These are phyloP conservation scores for Plectropomus leopardus DNA, from an alignment of 2,113 vertebrate genomes.

Conservation along the genomic window DNA sequence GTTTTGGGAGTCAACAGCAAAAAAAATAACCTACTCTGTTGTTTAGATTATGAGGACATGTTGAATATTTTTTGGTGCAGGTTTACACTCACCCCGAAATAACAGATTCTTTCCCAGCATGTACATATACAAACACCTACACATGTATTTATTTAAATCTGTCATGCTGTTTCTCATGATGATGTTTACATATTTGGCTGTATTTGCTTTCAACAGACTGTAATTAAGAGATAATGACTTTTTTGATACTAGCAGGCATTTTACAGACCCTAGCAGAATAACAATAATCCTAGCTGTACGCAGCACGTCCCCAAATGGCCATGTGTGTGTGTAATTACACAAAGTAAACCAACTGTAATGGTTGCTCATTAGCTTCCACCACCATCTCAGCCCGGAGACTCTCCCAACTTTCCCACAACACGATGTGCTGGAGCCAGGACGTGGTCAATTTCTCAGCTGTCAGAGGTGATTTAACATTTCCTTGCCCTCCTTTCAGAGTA, in stretches of 20 bases:
- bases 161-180: neutral
- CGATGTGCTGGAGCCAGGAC: constrained; percentile 3
- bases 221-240: neutral
- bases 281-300: neutral
- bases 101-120: neutral
- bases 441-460: constrained; percentile 67
- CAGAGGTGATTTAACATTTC: constrained; percentile 72
- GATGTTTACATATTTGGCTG: neutral
- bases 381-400: constrained; percentile 4
- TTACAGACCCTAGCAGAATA: constrained; percentile 22
- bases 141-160: neutral
- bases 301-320: constrained; percentile 14
- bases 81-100: neutral
- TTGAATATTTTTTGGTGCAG: neutral
- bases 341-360: constrained; percentile 35
- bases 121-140: no score
- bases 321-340: constrained; percentile 46
- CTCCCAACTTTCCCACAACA: constrained; percentile 31
- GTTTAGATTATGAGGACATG: no score
- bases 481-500: constrained; percentile 37
- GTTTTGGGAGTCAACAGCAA: no score
- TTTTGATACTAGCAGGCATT: constrained; percentile 16
- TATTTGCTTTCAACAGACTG: neutral
- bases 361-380: constrained; percentile 53
- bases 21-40: no score